A percentile compares a stretch with the other conserved stretches of the same genome.
phyloP scores from a whole-genome alignment of 2,113 vertebrate genomes.

The Sander vitreus region DNA sequence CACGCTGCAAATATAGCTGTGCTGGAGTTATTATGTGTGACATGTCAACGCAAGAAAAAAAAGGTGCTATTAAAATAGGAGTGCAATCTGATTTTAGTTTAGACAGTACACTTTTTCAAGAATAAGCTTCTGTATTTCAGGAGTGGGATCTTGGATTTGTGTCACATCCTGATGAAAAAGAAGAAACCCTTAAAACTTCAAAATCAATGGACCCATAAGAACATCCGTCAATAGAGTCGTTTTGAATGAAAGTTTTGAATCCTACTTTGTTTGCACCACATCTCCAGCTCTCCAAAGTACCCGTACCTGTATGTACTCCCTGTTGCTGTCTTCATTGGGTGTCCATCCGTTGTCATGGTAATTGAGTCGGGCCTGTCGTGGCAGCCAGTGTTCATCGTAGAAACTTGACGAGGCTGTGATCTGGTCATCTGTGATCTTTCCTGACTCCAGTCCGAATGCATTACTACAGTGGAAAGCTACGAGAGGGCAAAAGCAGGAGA shows the following conservation, averaged over 20 bases:
- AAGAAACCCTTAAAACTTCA: neutral
- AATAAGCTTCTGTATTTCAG: neutral
- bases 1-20: slow-evolving; percentile 56
- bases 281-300: neutral
- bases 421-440: slow-evolving; percentile 94
- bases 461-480: slow-evolving; percentile 94
- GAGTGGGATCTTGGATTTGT: neutral
- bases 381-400: slow-evolving; percentile 90
- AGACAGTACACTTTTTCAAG: slow-evolving; percentile 2
- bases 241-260: neutral
- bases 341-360: slow-evolving; percentile 96
- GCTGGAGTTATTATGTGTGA: slow-evolving; percentile 58
- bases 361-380: slow-evolving; percentile 94
- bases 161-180: neutral
- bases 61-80: slow-evolving; percentile 28
- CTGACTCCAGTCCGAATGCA: slow-evolving; percentile 95
- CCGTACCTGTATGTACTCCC: slow-evolving; percentile 94
- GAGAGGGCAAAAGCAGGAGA: neutral
- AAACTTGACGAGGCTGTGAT: slow-evolving; percentile 94
- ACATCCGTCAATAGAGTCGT: neutral
- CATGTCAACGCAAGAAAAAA: slow-evolving; percentile 42
- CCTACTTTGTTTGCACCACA: neutral
- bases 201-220: neutral
- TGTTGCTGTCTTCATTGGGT: slow-evolving; percentile 93
- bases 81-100: slow-evolving; percentile 31